Evolutionary conservation across 2,113 vertebrate species (phyloP), one percentile per base, ranked within the genome.

Genomic region (Lipophrys pholis): DNA sequence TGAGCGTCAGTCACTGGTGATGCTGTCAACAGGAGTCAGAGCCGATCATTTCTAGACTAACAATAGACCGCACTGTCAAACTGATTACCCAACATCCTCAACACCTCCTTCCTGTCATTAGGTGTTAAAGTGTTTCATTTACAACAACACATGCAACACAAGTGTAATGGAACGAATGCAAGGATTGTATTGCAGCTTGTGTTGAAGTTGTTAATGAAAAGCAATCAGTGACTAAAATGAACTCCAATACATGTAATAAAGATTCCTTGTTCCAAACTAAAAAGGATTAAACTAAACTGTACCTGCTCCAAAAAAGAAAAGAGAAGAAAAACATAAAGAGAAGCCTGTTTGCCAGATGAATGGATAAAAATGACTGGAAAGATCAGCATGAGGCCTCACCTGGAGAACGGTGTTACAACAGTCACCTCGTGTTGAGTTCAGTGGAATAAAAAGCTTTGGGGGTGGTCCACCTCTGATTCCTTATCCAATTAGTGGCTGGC

Each of bases 51-150:
- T 63, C 38, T 48, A 16, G 57, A 64, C 76, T 62, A 66, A 78
- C 46, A 78, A 81, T 73, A 79, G 81, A 66, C 21, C 10, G 4
- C n/a, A 21, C 39, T 77, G 80, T 83, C 73, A 78, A 16, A 69
- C 14, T 63, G 56, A 86, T 86, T 63, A 60, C 43, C 51, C 15
- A 10, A 16, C 15, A 11, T 55, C 39, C 2, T 64, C 43, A 14
- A 52, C 68, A 66, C 63, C 16, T 65, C 66, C 38, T 52, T 10
- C 58, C 17, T 70, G 68, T 49, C 48, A 57, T n/a, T 36, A 65
- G 64, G n/a, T 48, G 16, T 21, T 52, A 12, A n/a, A 14, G 3
- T 4, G 10, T 11, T 14, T 36, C 10, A 16, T 10, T 40, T 15
- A 30, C 10, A 40, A 30, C 12, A 35, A 8, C 5, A 30, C 41